Evolutionary conservation across 2,888 invertebrate species (phyloP), one percentile per base, ranked within the genome.

Genomic region (Oithona nana): DNA sequence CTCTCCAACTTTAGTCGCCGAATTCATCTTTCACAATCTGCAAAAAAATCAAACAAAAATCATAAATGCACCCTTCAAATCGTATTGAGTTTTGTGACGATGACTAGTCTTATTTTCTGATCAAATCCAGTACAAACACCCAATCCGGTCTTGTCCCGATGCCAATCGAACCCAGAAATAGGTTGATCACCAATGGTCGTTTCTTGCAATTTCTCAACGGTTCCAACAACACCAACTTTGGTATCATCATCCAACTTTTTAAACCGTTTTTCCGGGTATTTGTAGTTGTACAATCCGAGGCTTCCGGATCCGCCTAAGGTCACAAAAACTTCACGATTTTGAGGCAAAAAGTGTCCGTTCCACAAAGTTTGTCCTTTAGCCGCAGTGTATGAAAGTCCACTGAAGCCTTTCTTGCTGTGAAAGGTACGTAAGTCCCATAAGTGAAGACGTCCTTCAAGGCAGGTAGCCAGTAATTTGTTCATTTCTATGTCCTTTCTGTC

Each of bases 271-370:
- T 81, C 80, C 0, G 94, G 94, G 72, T 94, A 94, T 65, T 80
- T 78, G 70, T 95, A 94, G 77, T 92, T 88, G 94, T 94, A 95
- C n/a, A 95, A 76, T 66, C 84, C 81, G 22, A 93, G 73, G n/a
- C 88, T 83, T 6, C 95, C 95, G 67, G 81, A 82, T 0, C 95
- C 95, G 1, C 93, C 89, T 64, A 86, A 83, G 0, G 93, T 90
- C 69, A 86, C 79, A 71, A 94, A 95, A 24, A 95, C 74, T 71
- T 95, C 94, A 60, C 94, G 78, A 72, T 95, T 93, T 73, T 94
- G 94, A 0, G 95, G 95, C 57, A 93, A 73, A 76, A 95, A 94
- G 49, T 81, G 81, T 0, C 81, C 84, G 28, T 82, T 75, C 95
- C 94, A 95, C 29, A 95, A 81, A 0, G 94, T 95, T 29, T 24